These are phyloP conservation scores for Psylliodes chrysocephalus DNA, from an alignment of 2,888 invertebrate species.

Conservation along the genomic window DNA sequence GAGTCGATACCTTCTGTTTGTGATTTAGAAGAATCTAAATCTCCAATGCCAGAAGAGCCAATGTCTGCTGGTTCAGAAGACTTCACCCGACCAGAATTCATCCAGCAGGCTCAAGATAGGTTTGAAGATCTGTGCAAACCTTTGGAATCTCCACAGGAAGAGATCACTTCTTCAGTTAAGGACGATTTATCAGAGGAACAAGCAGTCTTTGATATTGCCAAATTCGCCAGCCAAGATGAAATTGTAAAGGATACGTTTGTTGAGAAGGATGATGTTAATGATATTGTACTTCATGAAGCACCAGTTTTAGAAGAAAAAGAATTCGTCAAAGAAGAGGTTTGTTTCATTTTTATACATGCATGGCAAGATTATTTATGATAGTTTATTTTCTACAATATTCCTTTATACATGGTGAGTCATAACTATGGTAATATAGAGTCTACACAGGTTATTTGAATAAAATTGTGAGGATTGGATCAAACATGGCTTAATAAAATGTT, in stretches of 20 bases:
- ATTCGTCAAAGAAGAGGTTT: not conserved
- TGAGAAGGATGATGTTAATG: too few species aligned
- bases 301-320: not conserved
- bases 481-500: too few species aligned
- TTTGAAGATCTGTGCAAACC: constrained; percentile 40
- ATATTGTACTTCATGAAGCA: too few species aligned
- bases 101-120: constrained; percentile 35
- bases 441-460: too few species aligned
- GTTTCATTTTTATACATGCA: too few species aligned
- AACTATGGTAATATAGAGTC: too few species aligned
- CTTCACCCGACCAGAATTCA: constrained; percentile 29
- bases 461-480: too few species aligned
- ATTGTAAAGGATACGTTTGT: constrained; percentile 36
- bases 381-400: too few species aligned
- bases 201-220: constrained; percentile 18
- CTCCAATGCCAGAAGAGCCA: constrained; percentile 27
- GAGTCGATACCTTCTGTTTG: constrained; percentile 33
- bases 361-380: too few species aligned
- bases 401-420: too few species aligned
- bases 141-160: constrained; percentile 50
- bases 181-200: constrained; percentile 48
- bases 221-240: constrained; percentile 37
- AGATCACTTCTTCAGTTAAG: constrained; percentile 61
- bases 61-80: constrained; percentile 19
- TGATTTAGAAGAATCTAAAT: constrained; percentile 32